Evolutionary conservation across 2,888 invertebrate species (phyloP).

Genomic region (Euplexia lucipara): DNA sequence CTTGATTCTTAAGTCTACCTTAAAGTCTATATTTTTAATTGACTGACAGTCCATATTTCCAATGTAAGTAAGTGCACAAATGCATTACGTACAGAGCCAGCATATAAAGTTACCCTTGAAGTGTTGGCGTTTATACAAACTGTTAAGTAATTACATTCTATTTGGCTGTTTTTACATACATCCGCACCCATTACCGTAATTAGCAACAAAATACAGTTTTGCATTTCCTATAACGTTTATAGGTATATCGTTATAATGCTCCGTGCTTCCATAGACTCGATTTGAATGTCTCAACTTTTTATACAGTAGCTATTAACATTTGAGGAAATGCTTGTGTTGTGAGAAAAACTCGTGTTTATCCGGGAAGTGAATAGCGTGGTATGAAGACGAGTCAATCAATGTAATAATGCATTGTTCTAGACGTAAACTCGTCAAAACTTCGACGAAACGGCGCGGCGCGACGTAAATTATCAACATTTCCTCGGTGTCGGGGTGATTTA

Average conservation of each 20-base stretch:
- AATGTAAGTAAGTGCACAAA: too few relatives aligned
- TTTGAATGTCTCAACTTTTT: constrained; percentile 66
- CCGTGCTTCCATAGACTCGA: constrained; percentile 43
- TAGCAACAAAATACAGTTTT: constrained; percentile 28
- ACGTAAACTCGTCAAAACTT: constrained; percentile 63
- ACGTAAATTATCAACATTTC: constrained; percentile 66
- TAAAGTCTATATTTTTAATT: too few relatives aligned
- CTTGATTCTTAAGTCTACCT: too few relatives aligned
- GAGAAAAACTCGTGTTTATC: constrained; percentile 73
- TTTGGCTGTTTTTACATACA: neutral
- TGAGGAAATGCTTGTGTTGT: constrained; percentile 72
- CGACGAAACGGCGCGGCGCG: constrained; percentile 65
- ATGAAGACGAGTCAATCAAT: constrained; percentile 59
- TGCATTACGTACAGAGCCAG: too few relatives aligned
- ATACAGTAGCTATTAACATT: constrained; percentile 53
- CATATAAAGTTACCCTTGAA: too few relatives aligned
- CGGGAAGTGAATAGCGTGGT: constrained; percentile 70
- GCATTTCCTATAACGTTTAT: constrained; percentile 60
- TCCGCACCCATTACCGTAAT: constrained; percentile 7
- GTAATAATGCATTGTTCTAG: constrained; percentile 71
- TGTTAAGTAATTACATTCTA: neutral
- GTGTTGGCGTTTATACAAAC: too few relatives aligned
- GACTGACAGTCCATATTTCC: too few relatives aligned
- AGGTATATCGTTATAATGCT: constrained; percentile 37
- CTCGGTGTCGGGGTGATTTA: constrained; percentile 50